phyloP scores from a whole-genome alignment of 2,888 invertebrate species.

The Coelinius sp. region DNA sequence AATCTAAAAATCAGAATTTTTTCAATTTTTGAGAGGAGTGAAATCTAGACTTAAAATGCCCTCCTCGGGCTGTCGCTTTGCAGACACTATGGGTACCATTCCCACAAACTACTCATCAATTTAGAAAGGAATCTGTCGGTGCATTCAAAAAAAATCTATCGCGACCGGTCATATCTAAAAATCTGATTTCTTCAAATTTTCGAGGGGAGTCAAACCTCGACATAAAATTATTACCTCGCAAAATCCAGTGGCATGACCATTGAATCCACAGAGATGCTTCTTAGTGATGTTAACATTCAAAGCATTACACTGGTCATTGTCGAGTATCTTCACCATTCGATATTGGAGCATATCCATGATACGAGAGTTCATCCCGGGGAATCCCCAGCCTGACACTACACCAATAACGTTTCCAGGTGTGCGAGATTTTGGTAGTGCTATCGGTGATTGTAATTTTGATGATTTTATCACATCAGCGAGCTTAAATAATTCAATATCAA shows the following conservation, averaged over 20 bases:
- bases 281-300: slow-evolving; percentile 32
- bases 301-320: slow-evolving; percentile 39
- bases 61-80: too few relatives aligned
- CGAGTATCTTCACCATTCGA: slow-evolving; percentile 39
- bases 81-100: too few relatives aligned
- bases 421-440: slow-evolving; percentile 42
- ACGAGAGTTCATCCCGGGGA: slow-evolving; percentile 1
- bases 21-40: too few relatives aligned
- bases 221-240: slow-evolving; percentile 42
- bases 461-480: slow-evolving; percentile 35
- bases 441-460: slow-evolving; percentile 28
- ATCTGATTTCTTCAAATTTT: too few relatives aligned
- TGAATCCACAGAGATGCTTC: slow-evolving; percentile 45
- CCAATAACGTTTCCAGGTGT: slow-evolving; percentile 37
- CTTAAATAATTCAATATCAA: slow-evolving; percentile 27
- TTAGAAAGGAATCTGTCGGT: too few relatives aligned
- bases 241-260: slow-evolving; percentile 41
- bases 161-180: too few relatives aligned
- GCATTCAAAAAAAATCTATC: too few relatives aligned
- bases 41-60: too few relatives aligned
- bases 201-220: too few relatives aligned
- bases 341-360: slow-evolving; percentile 42
- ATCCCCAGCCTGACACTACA: slow-evolving; percentile 47
- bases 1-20: too few relatives aligned
- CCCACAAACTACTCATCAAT: too few relatives aligned